Percentiles rank a stretch among this genome's conserved stretches.
Conservation (phyloP, 1,140 invertebrate genomes). For the Zaprionus nigranus region DNA sequence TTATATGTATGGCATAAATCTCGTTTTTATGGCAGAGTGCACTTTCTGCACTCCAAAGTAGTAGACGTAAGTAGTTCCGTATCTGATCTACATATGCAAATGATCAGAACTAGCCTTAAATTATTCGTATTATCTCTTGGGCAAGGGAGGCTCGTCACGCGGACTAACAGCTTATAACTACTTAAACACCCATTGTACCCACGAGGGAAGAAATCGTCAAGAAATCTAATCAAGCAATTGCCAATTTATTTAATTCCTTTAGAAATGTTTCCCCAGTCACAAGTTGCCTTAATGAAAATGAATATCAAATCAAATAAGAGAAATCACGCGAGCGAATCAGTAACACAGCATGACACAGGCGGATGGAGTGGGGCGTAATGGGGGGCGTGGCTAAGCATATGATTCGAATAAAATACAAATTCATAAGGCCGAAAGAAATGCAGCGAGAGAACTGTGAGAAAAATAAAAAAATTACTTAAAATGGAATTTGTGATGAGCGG, state of each 20-base stretch:
- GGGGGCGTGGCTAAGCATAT: conserved; percentile 29
- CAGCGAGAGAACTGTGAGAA: conserved; percentile 5
- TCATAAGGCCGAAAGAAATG: conserved; percentile 27
- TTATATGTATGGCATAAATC: not conserved
- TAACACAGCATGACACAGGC: not conserved
- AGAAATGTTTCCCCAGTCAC: conserved; percentile 5
- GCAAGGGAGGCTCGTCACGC: not conserved
- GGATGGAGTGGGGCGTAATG: not conserved
- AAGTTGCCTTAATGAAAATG: conserved; percentile 28
- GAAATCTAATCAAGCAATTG: conserved; percentile 32
- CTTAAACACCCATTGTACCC: not conserved
- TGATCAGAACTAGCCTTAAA: not conserved
- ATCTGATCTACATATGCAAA: not conserved
- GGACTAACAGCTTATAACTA: not conserved
- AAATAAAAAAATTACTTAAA: conserved; percentile 9
- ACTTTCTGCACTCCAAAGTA: not conserved
- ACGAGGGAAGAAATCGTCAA: too few relatives aligned
- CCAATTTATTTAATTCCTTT: conserved; percentile 7
- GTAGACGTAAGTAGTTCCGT: too few relatives aligned
- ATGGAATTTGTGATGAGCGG: conserved; percentile 19
- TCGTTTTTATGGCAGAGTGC: not conserved
- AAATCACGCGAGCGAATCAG: conserved; percentile 9
- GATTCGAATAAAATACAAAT: conserved; percentile 36
- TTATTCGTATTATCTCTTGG: not conserved
- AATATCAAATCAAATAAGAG: conserved; percentile 30